phyloP scores from a whole-genome alignment of 1,140 invertebrate species.

The Saccostrea echinata region DNA sequence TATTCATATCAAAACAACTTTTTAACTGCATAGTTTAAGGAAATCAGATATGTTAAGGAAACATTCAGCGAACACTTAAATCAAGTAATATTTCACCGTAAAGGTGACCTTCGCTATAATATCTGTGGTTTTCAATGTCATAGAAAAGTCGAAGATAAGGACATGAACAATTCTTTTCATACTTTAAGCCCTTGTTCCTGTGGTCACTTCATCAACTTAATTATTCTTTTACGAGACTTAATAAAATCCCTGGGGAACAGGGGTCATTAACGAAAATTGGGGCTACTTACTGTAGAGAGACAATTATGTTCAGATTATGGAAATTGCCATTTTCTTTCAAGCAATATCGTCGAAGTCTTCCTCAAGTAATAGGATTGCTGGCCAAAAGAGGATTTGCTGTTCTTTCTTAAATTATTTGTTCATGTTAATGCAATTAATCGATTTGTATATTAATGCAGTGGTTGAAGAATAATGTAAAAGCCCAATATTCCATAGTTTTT shows the following conservation, averaged over 20 bases:
- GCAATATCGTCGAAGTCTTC: neutral
- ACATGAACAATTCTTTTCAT: neutral
- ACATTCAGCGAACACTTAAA: too few relatives aligned
- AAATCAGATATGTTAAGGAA: too few relatives aligned
- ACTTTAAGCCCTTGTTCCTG: neutral
- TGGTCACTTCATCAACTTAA: neutral
- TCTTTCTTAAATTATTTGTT: neutral
- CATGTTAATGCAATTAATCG: slow-evolving; percentile 8
- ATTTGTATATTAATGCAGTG: neutral
- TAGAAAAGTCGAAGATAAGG: neutral
- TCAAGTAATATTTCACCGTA: neutral
- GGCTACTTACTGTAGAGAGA: neutral
- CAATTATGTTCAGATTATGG: slow-evolving; percentile 16
- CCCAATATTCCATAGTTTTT: neutral
- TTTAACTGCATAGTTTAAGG: too few relatives aligned
- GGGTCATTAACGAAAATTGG: neutral
- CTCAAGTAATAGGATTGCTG: neutral
- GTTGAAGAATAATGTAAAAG: neutral
- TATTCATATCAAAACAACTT: too few relatives aligned
- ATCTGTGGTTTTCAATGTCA: neutral
- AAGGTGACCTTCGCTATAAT: slow-evolving; percentile 2
- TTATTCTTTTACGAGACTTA: neutral
- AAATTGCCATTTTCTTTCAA: neutral
- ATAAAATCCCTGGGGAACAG: neutral
- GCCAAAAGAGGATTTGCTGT: neutral